A percentile compares a stretch with the other conserved stretches of the same genome.
Evolutionary conservation across 23 tunicate genomes (phyloP).

Genomic region (Phallusia fumigata): DNA sequence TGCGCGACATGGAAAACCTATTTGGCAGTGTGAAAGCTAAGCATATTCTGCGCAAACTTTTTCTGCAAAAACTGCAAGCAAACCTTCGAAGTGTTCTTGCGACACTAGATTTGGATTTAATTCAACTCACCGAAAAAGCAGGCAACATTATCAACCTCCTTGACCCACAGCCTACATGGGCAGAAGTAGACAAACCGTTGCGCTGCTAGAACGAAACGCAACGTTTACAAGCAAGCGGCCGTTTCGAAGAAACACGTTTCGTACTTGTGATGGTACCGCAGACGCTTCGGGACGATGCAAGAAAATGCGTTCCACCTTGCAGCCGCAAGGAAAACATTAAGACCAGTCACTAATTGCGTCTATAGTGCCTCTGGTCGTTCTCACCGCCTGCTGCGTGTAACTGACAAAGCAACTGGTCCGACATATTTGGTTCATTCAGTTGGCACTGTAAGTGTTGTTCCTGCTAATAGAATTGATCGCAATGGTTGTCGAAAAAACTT

Average conservation of each 20-base stretch:
- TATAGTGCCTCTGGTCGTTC: background rate
- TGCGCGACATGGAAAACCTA: no score
- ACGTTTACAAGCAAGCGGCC: background rate
- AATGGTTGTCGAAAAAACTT: background rate
- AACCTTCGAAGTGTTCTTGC: no score
- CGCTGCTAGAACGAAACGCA: background rate
- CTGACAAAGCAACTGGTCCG: background rate
- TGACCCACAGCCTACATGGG: no score
- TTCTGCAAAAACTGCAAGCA: no score
- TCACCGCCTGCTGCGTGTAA: constrained; percentile 4
- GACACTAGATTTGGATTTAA: no score
- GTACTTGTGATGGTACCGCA: constrained; percentile 13
- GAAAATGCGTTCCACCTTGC: constrained; percentile 6
- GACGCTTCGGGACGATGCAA: background rate
- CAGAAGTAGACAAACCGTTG: no score
- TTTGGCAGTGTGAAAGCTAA: no score
- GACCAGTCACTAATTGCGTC: constrained; percentile 11
- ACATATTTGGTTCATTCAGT: background rate
- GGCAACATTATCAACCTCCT: no score
- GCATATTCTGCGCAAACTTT: no score
- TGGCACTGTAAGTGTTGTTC: background rate
- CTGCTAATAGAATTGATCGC: background rate
- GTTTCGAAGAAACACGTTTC: background rate
- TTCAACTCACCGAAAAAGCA: no score
- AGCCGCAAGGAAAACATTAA: background rate